Evolutionary conservation across 2,888 invertebrate species (phyloP), one percentile per base, ranked within the genome.

Genomic region (Drosophila macrothrix): DNA sequence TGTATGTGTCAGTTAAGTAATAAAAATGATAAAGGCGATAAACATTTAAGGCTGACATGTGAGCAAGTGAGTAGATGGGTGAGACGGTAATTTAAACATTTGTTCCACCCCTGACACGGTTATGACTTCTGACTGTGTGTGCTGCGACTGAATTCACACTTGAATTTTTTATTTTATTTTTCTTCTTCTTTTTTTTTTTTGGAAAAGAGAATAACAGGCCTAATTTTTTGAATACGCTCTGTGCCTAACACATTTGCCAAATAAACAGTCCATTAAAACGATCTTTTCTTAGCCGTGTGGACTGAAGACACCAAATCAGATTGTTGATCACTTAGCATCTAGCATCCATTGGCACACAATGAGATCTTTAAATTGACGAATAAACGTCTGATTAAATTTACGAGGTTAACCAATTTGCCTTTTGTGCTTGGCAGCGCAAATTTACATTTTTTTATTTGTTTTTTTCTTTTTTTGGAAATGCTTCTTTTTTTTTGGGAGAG

Each of bases 11-110:
- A 72, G 72, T 62, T 77, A 71, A 72, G 66, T 63, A 82, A 88
- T 88, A 83, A 72, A 84, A 83, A 61, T 84, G 84, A 83, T 83
- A 84, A 84, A 83, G 83, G 76, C 81, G 88, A 84, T 84, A 84
- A 84, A 83, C 75, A 78, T 72, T 83, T 71, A 78, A 81, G 68
- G 78, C 77, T 72, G 60, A 62, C 58, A 78, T 70, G 69, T 70
- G 76, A 61, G 63, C 61, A 14, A 64, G 39, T 54, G 61, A 41
- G 61, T 54, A 25, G 54, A 49, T 55, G 61, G 58, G 33, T 65
- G 64, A 62, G 61, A 54, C 63, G 52, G 62, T 35, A 55, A 66
- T 64, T 73, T 67, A 60, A 72, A 78, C 60, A 78, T 64, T 73
- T 67, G 63, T 46, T 68, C 62, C 61, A 62, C 54, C 58, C 62